phyloP scores from a whole-genome alignment of 2,113 vertebrate species.

The Laterallus jamaicensis region DNA sequence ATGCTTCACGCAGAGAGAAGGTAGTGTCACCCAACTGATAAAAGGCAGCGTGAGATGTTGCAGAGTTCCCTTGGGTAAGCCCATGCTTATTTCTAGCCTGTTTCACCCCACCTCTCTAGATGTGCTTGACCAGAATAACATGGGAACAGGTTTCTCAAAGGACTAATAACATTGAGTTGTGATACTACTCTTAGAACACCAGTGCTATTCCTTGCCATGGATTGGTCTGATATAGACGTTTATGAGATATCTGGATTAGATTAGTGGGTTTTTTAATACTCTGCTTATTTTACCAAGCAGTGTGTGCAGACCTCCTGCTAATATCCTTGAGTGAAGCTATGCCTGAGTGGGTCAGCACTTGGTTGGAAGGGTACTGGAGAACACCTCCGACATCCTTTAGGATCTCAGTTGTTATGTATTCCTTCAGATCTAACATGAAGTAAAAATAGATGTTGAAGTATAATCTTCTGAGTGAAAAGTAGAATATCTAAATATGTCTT shows the following conservation, averaged over 20 bases:
- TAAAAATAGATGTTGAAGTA: background rate
- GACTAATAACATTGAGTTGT: background rate
- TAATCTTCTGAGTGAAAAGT: background rate
- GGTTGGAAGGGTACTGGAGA: background rate
- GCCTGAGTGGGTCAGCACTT: background rate
- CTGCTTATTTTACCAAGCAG: background rate
- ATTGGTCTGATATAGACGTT: background rate
- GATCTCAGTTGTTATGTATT: background rate
- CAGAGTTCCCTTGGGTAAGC: background rate
- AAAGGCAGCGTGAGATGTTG: background rate
- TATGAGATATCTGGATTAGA: rapidly evolving
- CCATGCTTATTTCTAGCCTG: background rate
- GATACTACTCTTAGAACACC: background rate
- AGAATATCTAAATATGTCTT: background rate
- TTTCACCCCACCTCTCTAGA: background rate
- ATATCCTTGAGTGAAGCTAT: background rate
- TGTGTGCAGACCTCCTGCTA: background rate
- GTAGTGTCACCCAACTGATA: background rate
- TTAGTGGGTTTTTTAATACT: background rate
- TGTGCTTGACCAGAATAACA: background rate
- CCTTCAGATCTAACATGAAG: background rate
- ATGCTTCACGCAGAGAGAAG: background rate
- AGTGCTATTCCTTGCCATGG: background rate
- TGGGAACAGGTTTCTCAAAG: background rate
- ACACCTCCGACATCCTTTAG: background rate